These are phyloP conservation scores for Sitobion miscanthi DNA, from an alignment of 1,140 invertebrate genomes.

Conservation along the genomic window DNA sequence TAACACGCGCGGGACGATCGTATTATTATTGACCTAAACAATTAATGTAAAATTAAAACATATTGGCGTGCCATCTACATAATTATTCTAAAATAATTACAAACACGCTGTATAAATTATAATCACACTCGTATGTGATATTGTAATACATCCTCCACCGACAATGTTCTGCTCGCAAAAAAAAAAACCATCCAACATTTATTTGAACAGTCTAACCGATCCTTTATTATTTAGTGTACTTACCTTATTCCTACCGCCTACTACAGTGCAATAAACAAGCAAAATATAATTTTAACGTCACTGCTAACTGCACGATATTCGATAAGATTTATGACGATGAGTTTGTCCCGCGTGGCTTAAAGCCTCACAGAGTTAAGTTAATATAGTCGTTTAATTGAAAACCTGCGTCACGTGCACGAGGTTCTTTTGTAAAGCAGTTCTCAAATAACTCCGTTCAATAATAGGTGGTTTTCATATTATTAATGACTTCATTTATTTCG, in stretches of 20 bases:
- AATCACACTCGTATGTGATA: not conserved
- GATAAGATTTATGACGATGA: constrained; percentile 16
- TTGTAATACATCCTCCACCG: too few species aligned
- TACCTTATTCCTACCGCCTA: too few species aligned
- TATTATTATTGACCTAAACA: not conserved
- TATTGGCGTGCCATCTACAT: not conserved
- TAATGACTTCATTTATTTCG: constrained; percentile 3
- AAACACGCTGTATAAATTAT: not conserved
- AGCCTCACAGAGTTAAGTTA: not conserved
- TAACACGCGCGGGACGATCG: not conserved
- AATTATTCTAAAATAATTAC: not conserved
- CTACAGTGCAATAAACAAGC: not conserved
- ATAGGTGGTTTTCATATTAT: not conserved
- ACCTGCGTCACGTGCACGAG: not conserved
- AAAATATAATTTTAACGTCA: not conserved
- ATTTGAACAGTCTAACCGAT: not conserved
- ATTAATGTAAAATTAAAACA: not conserved
- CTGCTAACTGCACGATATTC: not conserved
- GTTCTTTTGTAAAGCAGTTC: not conserved
- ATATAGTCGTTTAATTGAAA: constrained; percentile 17
- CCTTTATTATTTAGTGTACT: not conserved
- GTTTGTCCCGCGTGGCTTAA: not conserved
- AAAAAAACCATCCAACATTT: not conserved
- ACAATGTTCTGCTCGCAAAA: not conserved
- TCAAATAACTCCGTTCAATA: not conserved